Evolutionary conservation across 2,888 invertebrate species (phyloP).

Genomic region (Melieria picta): DNA sequence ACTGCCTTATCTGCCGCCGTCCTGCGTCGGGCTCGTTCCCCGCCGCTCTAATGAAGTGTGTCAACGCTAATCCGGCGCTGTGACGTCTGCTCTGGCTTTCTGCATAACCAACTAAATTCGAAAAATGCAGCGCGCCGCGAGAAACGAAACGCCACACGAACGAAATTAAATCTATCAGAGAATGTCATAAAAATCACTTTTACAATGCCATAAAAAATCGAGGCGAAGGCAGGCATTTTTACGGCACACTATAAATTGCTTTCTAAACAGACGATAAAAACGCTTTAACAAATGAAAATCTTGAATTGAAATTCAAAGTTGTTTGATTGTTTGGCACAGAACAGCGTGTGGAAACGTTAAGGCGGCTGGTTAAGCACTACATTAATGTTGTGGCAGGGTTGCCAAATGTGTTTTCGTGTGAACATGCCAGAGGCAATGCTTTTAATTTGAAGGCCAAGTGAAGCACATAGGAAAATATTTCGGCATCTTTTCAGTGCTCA

Average conservation of each 20-base stretch:
- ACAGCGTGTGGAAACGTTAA: too few species aligned
- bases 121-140: neutral
- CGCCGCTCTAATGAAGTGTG: constrained; percentile 28
- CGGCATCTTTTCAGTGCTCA: too few species aligned
- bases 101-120: neutral
- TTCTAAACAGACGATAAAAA: constrained; percentile 33
- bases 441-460: too few species aligned
- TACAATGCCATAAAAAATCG: constrained; percentile 41
- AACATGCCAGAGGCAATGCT: too few species aligned
- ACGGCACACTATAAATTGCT: constrained; percentile 31
- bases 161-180: constrained; percentile 34
- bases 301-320: constrained; percentile 24
- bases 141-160: constrained; percentile 23
- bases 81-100: neutral
- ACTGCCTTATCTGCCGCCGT: neutral
- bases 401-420: too few species aligned
- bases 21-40: neutral
- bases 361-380: too few species aligned
- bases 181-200: constrained; percentile 44
- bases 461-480: too few species aligned
- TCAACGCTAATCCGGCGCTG: constrained; percentile 1
- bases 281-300: constrained; percentile 21
- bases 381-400: too few species aligned
- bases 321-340: too few species aligned
- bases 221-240: constrained; percentile 29